phyloP scores from a whole-genome alignment of 2,113 vertebrate genomes.

The Heterotis niloticus region DNA sequence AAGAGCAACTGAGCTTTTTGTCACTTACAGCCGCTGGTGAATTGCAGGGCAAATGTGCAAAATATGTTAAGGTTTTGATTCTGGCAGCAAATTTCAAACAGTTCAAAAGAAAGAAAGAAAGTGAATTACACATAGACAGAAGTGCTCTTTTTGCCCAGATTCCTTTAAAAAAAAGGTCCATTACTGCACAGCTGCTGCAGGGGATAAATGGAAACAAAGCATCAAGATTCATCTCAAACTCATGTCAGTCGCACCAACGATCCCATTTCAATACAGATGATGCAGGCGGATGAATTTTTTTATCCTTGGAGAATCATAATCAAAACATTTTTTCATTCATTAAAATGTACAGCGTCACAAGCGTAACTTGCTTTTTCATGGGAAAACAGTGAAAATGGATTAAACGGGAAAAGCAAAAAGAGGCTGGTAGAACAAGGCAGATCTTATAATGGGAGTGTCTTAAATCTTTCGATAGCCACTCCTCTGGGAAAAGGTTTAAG shows the following conservation, averaged over 20 bases:
- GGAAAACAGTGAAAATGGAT: slow-evolving; percentile 59
- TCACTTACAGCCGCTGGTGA: no score
- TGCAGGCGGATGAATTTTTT: slow-evolving; percentile 19
- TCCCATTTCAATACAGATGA: slow-evolving; percentile 18
- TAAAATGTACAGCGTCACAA: slow-evolving; percentile 56
- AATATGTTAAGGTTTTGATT: no score
- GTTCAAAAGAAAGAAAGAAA: no score
- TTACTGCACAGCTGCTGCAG: slow-evolving; percentile 2
- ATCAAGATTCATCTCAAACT: neutral
- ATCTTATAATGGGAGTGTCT: slow-evolving; percentile 78
- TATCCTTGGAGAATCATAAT: slow-evolving; percentile 14
- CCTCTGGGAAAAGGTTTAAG: slow-evolving; percentile 78
- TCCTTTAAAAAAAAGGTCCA: slow-evolving; percentile 4
- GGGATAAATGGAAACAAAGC: neutral
- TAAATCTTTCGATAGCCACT: slow-evolving; percentile 79
- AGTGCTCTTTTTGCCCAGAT: neutral
- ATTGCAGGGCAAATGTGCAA: no score
- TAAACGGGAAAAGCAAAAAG: slow-evolving; percentile 53
- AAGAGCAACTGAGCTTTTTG: no score
- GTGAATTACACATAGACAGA: slow-evolving; percentile 1
- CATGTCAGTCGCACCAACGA: neutral
- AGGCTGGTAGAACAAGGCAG: slow-evolving; percentile 42
- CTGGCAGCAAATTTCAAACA: no score
- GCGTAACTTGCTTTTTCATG: slow-evolving; percentile 51
- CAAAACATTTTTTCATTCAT: slow-evolving; percentile 32